A percentile compares a stretch with the other conserved stretches of the same genome.
Conservation (phyloP, 1,140 invertebrate species). For the Riptortus pedestris region DNA sequence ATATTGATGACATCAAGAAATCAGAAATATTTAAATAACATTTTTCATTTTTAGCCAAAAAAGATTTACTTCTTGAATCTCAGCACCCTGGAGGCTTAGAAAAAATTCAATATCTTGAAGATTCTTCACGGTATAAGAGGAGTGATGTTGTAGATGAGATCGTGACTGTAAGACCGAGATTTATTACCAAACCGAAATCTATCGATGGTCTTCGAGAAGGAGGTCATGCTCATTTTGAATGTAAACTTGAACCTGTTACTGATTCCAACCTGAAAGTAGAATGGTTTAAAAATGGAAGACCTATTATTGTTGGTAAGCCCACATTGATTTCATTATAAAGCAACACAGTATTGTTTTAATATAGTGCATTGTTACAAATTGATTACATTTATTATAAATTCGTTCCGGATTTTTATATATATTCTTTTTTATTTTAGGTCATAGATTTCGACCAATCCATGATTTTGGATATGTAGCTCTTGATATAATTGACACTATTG, state of each 20-base stretch:
- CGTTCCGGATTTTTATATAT: neutral
- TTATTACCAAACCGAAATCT: slow-evolving; percentile 75
- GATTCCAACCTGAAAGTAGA: slow-evolving; percentile 88
- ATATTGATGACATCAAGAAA: too few relatives aligned
- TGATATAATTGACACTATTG: slow-evolving; percentile 81
- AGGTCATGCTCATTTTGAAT: slow-evolving; percentile 93
- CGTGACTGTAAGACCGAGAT: slow-evolving; percentile 68
- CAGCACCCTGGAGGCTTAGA: slow-evolving; percentile 79
- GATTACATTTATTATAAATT: slow-evolving; percentile 11
- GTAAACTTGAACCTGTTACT: slow-evolving; percentile 90
- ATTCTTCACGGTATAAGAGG: slow-evolving; percentile 71
- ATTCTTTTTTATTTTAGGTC: slow-evolving; percentile 43
- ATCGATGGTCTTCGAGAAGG: slow-evolving; percentile 70
- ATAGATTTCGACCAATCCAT: slow-evolving; percentile 85
- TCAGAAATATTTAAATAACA: too few relatives aligned
- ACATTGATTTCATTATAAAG: too few relatives aligned
- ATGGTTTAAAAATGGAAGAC: slow-evolving; percentile 85
- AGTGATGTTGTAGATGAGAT: slow-evolving; percentile 72
- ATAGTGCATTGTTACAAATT: slow-evolving; percentile 12
- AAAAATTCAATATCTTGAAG: slow-evolving; percentile 84
- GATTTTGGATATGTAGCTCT: slow-evolving; percentile 92
- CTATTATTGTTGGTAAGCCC: slow-evolving; percentile 65
- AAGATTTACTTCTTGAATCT: slow-evolving; percentile 69
- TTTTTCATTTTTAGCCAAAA: slow-evolving; percentile 62
- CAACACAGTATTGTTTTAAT: slow-evolving; percentile 7